Evolutionary conservation across 2,888 invertebrate species (phyloP).

Genomic region (Eristalis intricaria): DNA sequence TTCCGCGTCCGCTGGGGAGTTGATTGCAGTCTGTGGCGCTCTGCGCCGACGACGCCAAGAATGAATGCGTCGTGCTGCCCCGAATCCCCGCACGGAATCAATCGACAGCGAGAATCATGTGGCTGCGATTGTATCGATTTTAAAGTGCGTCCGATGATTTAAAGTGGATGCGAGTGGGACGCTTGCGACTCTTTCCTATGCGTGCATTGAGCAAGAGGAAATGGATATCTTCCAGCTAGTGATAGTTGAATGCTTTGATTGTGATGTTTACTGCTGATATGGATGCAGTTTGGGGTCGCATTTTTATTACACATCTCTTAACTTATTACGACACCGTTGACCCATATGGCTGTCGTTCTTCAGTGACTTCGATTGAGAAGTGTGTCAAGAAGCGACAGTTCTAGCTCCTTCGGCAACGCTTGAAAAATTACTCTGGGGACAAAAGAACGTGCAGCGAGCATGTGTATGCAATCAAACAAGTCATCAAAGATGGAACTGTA

Average conservation of each 20-base stretch:
- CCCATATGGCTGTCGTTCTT: background rate
- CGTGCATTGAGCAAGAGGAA: background rate
- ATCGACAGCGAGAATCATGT: slow-evolving; percentile 24
- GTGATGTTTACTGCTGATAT: background rate
- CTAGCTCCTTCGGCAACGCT: background rate
- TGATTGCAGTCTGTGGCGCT: background rate
- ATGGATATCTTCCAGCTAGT: background rate
- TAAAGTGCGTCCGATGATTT: slow-evolving; percentile 15
- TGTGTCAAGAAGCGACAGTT: background rate
- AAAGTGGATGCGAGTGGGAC: background rate
- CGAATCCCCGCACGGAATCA: background rate
- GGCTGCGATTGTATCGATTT: slow-evolving; percentile 8
- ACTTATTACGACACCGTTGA: background rate
- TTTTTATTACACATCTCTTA: background rate
- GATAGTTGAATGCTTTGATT: background rate
- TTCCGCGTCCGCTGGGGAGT: background rate
- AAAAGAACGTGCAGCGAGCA: background rate
- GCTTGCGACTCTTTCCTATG: background rate
- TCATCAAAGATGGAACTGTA: background rate
- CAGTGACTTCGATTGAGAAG: background rate
- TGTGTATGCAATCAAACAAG: background rate
- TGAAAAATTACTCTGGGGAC: background rate
- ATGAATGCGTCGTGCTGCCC: background rate
- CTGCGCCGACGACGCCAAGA: background rate
- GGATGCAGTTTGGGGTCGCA: background rate